These are phyloP conservation scores for Semaprochilodus insignis DNA, from an alignment of 2,797 vertebrate species.

Conservation along the genomic window DNA sequence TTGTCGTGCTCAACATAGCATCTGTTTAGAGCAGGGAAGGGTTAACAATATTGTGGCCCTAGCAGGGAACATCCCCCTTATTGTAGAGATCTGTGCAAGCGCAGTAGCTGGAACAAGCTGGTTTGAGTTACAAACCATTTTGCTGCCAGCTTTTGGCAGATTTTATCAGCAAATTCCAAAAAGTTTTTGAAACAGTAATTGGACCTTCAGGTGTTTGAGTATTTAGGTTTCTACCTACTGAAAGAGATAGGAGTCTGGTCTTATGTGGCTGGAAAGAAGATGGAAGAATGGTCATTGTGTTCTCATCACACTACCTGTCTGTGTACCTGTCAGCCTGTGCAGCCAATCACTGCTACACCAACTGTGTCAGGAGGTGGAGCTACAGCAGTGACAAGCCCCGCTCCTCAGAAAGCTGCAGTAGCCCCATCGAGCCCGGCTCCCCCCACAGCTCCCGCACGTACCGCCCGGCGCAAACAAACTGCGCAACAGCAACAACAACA, in stretches of 20 bases:
- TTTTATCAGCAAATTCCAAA: too few species aligned
- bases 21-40: too few species aligned
- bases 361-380: conserved; percentile 52
- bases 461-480: conserved; percentile 72
- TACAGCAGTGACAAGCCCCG: conserved; percentile 22
- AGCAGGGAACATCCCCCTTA: too few species aligned
- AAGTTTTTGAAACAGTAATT: too few species aligned
- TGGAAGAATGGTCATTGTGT: neutral
- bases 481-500: conserved; percentile 38
- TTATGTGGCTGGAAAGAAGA: too few species aligned
- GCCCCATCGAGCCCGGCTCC: conserved; percentile 77
- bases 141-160: too few species aligned
- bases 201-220: conserved; percentile 48
- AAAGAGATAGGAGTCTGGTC: too few species aligned
- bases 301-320: conserved; percentile 41
- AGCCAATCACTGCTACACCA: conserved; percentile 71
- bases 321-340: conserved; percentile 63
- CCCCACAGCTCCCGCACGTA: conserved; percentile 78
- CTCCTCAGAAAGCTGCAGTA: conserved; percentile 63
- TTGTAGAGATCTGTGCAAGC: too few species aligned
- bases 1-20: too few species aligned
- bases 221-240: neutral
- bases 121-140: too few species aligned
- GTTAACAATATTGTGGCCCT: too few species aligned
- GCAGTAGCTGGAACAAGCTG: too few species aligned